A percentile compares a stretch with the other conserved stretches of the same genome.
Evolutionary conservation across 1,140 invertebrate species (phyloP).

Genomic region (Hylaeus anthracinus): DNA sequence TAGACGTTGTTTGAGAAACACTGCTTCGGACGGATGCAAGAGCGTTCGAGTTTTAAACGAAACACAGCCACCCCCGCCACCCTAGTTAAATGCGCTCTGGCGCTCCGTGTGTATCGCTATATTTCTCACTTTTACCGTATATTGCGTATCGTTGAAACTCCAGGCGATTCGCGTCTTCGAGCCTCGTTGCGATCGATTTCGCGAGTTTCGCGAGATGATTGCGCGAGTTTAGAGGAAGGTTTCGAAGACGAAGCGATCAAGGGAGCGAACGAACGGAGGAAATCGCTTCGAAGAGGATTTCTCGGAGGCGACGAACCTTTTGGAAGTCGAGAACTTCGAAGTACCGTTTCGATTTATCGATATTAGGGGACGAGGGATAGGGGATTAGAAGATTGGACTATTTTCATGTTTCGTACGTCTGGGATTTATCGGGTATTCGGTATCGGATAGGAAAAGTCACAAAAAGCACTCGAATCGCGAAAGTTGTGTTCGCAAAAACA

Average conservation of each 20-base stretch:
- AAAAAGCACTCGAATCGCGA: too few species aligned
- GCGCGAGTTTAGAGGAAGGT: not conserved
- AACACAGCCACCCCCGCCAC: not conserved
- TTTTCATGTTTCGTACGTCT: not conserved
- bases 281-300: not conserved
- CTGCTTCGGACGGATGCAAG: not conserved
- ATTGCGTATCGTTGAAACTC: slow-evolving; percentile 5
- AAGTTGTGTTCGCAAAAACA: not conserved
- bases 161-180: slow-evolving; percentile 21
- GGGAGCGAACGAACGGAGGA: too few species aligned
- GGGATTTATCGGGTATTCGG: not conserved
- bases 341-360: not conserved
- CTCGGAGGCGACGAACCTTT: not conserved
- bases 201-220: slow-evolving; percentile 21
- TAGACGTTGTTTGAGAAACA: not conserved
- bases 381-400: not conserved
- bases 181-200: slow-evolving; percentile 11
- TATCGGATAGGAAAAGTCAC: too few species aligned
- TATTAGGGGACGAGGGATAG: not conserved
- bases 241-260: not conserved
- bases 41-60: slow-evolving; percentile 1
- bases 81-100: slow-evolving; percentile 1
- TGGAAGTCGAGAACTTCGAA: not conserved
- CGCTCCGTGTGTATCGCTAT: not conserved
- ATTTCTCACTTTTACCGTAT: not conserved